Conservation (phyloP, 2,113 vertebrate species). For the Saccopteryx bilineata region DNA sequence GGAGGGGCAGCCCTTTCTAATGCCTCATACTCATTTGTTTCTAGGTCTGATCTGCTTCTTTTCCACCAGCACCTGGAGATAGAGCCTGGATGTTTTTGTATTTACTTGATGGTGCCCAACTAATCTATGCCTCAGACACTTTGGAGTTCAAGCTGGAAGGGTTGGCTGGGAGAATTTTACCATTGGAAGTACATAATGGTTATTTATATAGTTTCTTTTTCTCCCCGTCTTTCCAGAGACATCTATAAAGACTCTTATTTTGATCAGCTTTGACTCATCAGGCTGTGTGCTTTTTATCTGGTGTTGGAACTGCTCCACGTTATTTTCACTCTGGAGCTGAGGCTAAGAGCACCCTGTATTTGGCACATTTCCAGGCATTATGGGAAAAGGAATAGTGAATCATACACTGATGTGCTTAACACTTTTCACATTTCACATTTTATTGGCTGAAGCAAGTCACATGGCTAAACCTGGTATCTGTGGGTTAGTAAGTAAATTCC, state of each 20-base stretch:
- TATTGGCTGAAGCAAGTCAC: neutral
- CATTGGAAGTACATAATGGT: slow-evolving; percentile 57
- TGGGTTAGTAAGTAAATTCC: neutral
- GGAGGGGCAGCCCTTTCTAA: neutral
- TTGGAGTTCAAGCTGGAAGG: slow-evolving; percentile 3
- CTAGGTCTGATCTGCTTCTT: slow-evolving; percentile 70
- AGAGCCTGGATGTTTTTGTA: neutral
- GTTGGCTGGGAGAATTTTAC: neutral
- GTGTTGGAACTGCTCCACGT: neutral
- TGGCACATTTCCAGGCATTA: neutral
- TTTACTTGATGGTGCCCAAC: neutral
- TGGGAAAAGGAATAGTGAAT: neutral
- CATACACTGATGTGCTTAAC: neutral
- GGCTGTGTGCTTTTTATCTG: slow-evolving; percentile 1
- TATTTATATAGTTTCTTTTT: slow-evolving; percentile 71
- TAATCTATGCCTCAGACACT: neutral
- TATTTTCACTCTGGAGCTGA: neutral
- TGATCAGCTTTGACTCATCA: neutral
- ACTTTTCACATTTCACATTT: neutral
- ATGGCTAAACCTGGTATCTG: neutral
- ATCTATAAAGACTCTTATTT: slow-evolving; percentile 71
- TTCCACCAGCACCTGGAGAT: neutral
- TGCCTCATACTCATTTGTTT: neutral
- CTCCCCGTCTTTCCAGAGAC: neutral
- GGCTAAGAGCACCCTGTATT: neutral